Evolutionary conservation across 2,797 vertebrate genomes (phyloP), one percentile per base, ranked within the genome.

Genomic region (Esox masquinongy): DNA sequence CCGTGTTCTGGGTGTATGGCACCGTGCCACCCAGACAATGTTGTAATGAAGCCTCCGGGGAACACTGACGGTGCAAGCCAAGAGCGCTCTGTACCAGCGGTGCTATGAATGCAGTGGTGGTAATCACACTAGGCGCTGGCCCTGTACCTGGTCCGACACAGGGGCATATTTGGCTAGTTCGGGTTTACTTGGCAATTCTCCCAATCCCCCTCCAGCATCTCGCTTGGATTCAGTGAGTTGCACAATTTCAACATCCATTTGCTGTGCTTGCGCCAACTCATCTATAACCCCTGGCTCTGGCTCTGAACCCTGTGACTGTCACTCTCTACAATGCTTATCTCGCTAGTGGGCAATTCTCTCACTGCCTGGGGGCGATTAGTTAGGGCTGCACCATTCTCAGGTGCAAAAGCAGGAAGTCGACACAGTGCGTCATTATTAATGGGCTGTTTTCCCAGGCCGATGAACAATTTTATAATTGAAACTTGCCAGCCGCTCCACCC

Each of bases 391-490:
- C 49, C 49, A 7, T 7, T 7, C 56, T 61, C 56, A 22, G 4
- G 2, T 19, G 43, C 15, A n/a, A 49, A 56, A 56, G 34, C 74
- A 14, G 78, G 49, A 11, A 34, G 17, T 19, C 70, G 53, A 0
- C 70, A 75, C 3, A 78, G 24, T 2, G 82, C 77, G 31, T 39
- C 36, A 39, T 5, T 8, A 0, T 39, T 31, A 31, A 31, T 31
- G 29, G 1, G 29, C 29, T 31, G 29, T 49, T 77, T 74, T 31
- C 29, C 29, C 29, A 3, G 29, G 29, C 0, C 24, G 19, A 31
- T 80, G 70, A 1, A 84, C 47, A 6, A 79, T 84, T 5, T 51
- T 49, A 72, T 77, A 70, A 17, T 78, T 47, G 16, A 83, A 77
- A 34, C 17, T 74, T 1, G 75, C 83, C 7, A 84, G 19, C 12